Percentiles rank a stretch among this genome's conserved stretches.
Conservation (phyloP, 2,888 invertebrate genomes). For the Dryobotodes eremita region DNA sequence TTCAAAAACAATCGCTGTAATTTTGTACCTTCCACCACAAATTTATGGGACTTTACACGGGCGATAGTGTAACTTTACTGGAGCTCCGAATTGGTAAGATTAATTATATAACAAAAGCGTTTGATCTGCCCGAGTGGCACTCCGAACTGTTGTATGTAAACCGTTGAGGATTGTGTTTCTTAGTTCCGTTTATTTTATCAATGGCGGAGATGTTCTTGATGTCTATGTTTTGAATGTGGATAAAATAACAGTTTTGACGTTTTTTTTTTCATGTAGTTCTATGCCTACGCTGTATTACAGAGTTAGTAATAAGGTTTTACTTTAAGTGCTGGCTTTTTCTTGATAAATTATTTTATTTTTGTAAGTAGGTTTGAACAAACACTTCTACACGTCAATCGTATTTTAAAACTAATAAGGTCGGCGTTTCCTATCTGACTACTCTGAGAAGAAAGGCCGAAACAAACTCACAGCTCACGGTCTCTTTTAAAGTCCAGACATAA, state of each 20-base stretch:
- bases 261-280: neutral
- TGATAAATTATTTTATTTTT: no score
- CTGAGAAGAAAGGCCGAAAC: no score
- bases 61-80: slow-evolving; percentile 84
- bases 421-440: no score
- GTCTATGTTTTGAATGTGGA: neutral
- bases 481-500: no score
- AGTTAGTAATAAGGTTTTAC: neutral
- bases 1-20: neutral
- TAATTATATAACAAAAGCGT: slow-evolving; percentile 82
- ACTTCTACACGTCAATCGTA: no score
- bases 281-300: no score
- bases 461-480: no score
- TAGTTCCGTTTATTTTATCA: slow-evolving; percentile 22
- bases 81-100: slow-evolving; percentile 81
- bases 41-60: slow-evolving; percentile 80
- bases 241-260: neutral
- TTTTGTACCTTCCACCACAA: slow-evolving; percentile 64
- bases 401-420: no score
- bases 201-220: neutral
- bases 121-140: slow-evolving; percentile 69
- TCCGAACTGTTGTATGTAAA: slow-evolving; percentile 49
- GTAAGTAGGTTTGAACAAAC: no score
- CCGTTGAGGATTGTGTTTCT: slow-evolving; percentile 42
- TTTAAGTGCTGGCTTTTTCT: neutral